Evolutionary conservation across 2,888 invertebrate species (phyloP), one percentile per base, ranked within the genome.

Genomic region (Teleiodes luculella): DNA sequence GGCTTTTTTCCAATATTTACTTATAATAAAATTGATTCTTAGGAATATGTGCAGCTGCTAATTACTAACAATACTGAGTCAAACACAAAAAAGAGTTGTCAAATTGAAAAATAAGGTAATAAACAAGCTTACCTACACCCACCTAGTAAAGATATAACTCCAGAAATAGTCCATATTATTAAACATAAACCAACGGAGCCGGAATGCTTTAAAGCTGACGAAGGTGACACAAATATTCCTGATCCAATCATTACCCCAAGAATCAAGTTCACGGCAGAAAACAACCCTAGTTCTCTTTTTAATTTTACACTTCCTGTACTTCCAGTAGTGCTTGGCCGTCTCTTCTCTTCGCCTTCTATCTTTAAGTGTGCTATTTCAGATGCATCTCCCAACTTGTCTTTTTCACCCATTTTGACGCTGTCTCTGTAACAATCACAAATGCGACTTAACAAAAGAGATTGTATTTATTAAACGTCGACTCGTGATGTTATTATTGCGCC

Each of bases 241-340:
- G 96, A 96, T 41, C 96, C 97, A 61, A 97, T 96, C 96, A 96
- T 96, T 4, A 96, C 96, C 51, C 96, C 95, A 10, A 96, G 91
- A 61, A 97, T 96, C 62, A 96, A 91, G 72, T 94, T 95, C 30
- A 95, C 92, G 5, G 96, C 96, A 48, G 96, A 95, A 72, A 95
- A 92, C 1, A 96, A 89, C 0, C 96, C 96, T 48, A 96, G 84
- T 75, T 94, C 94, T 63, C 95, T 86, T 77, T 94, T 93, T 60
- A 96, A 91, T 64, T 92, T 92, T 10, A 94, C 90, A n/a, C 80
- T 78, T 57, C 81, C 83, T 14, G 28, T 31, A 20, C 54, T 55
- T 18, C 43, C 24, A 10, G 6, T 13, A n/a, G 14, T 16, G n/a
- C 35, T 35, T 48, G 7, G 35, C 35, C 48, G 48, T 8, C 48